phyloP scores from a whole-genome alignment of 1,140 invertebrate species.

The Scaptomyza graminum region DNA sequence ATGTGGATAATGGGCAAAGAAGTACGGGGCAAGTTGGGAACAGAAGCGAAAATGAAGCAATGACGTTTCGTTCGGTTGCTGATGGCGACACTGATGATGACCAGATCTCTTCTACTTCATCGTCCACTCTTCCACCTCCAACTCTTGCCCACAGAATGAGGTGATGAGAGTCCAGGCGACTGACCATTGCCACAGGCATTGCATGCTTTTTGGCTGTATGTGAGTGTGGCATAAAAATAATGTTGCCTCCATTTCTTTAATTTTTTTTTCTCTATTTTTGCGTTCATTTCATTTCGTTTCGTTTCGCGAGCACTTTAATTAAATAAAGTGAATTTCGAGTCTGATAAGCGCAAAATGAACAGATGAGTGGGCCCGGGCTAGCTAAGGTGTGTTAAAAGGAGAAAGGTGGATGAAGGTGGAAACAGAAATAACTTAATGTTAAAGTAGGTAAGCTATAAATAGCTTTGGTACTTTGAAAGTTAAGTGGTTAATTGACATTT shows the following conservation, averaged over 20 bases:
- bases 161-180: slow-evolving; percentile 44
- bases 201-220: slow-evolving; percentile 30
- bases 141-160: slow-evolving; percentile 13
- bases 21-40: slow-evolving; percentile 7
- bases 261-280: slow-evolving; percentile 5
- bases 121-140: no score
- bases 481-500: neutral
- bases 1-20: no score
- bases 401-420: neutral
- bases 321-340: slow-evolving; percentile 73
- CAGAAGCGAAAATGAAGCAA: slow-evolving; percentile 71
- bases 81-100: slow-evolving; percentile 43
- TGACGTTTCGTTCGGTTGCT: slow-evolving; percentile 53
- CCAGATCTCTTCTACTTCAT: slow-evolving; percentile 10
- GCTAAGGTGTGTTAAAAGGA: neutral
- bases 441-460: slow-evolving; percentile 1
- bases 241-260: slow-evolving; percentile 37
- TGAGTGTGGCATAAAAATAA: slow-evolving; percentile 53
- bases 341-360: slow-evolving; percentile 62
- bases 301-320: slow-evolving; percentile 61
- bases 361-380: slow-evolving; percentile 2
- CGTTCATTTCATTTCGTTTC: slow-evolving; percentile 39
- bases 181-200: slow-evolving; percentile 48
- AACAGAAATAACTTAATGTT: neutral
- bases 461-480: neutral